Conservation (phyloP, 2,797 vertebrate species). For the Mergus octosetaceus region DNA sequence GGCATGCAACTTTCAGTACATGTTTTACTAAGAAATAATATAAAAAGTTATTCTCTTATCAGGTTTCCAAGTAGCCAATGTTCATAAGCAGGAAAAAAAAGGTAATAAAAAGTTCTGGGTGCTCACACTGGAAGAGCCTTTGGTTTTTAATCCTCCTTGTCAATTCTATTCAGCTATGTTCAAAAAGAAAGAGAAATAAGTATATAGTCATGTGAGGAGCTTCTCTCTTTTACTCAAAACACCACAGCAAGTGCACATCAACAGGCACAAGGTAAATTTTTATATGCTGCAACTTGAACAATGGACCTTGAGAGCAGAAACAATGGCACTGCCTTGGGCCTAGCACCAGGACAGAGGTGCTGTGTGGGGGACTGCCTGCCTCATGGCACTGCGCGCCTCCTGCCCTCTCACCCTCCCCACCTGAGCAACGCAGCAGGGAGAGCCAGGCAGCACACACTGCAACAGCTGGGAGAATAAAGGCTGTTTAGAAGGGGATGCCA, state of each 20-base stretch:
- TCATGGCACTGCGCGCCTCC: fast-evolving
- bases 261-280: neutral
- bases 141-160: neutral
- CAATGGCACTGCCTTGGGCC: fast-evolving
- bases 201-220: neutral
- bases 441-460: neutral
- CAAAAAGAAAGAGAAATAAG: neutral
- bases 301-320: neutral
- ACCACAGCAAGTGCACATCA: neutral
- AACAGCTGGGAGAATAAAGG: neutral
- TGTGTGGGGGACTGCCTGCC: fast-evolving
- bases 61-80: neutral
- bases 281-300: neutral
- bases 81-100: neutral
- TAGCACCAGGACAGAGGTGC: neutral
- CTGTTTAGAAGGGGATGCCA: neutral
- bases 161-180: neutral
- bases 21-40: neutral
- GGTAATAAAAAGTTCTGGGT: neutral
- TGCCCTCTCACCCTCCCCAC: neutral
- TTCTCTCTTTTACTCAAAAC: neutral
- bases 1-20: neutral
- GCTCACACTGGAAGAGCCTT: neutral
- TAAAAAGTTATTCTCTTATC: neutral
- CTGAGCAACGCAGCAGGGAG: neutral